Conservation (phyloP, 2,113 vertebrate genomes). For the Leucopternis melanops region DNA sequence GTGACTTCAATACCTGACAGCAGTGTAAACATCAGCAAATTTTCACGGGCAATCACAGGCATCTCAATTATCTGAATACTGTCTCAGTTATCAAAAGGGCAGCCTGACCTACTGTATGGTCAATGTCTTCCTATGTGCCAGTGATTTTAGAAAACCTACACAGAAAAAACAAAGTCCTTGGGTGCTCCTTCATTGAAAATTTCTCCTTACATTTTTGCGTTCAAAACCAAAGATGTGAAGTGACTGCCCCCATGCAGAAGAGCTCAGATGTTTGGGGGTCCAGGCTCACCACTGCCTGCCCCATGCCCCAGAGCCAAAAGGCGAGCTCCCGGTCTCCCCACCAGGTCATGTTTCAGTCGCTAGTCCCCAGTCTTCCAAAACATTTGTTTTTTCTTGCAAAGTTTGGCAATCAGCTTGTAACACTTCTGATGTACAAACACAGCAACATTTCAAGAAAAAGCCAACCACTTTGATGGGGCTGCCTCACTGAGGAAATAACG, state of each 20-base stretch:
- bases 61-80: constrained; percentile 14
- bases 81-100: constrained; percentile 25
- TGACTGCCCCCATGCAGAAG: background rate
- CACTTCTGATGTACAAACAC: background rate
- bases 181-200: background rate
- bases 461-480: background rate
- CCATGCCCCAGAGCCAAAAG: background rate
- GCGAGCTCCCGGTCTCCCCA: background rate
- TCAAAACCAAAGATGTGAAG: background rate
- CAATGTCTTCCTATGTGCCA: background rate
- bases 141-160: background rate
- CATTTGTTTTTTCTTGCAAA: background rate
- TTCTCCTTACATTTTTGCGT: background rate
- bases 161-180: background rate
- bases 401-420: background rate
- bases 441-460: background rate
- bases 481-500: background rate
- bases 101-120: background rate
- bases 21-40: constrained; percentile 51
- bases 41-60: constrained; percentile 14
- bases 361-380: background rate
- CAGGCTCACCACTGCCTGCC: background rate
- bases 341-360: background rate
- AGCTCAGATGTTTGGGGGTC: background rate
- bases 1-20: constrained; percentile 20